Evolutionary conservation across 2,113 vertebrate species (phyloP).

Genomic region (Brachyistius frenatus): DNA sequence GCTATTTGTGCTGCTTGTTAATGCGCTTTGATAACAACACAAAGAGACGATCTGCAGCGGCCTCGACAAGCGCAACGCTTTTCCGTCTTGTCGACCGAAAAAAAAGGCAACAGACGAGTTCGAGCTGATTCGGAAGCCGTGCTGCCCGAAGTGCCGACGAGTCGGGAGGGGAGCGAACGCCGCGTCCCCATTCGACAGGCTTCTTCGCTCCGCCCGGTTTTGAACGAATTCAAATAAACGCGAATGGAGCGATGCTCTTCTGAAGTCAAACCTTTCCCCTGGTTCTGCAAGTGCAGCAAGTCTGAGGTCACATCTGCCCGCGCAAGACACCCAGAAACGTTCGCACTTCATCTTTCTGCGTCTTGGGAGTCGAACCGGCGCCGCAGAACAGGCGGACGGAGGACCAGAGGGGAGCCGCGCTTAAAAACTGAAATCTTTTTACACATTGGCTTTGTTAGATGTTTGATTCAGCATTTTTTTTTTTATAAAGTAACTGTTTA

Average conservation of each 20-base stretch:
- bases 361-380: not conserved
- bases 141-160: too few relatives aligned
- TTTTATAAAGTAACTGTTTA: too few relatives aligned
- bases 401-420: not conserved
- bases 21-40: not conserved
- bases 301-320: too few relatives aligned
- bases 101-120: not conserved
- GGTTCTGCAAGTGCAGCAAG: too few relatives aligned
- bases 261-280: too few relatives aligned
- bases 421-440: too few relatives aligned
- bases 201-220: too few relatives aligned
- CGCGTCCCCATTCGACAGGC: too few relatives aligned
- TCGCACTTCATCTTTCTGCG: not conserved
- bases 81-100: not conserved
- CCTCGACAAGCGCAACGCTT: not conserved
- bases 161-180: not conserved
- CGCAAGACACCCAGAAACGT: not conserved
- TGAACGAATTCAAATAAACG: too few relatives aligned
- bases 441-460: too few relatives aligned
- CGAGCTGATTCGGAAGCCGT: not conserved
- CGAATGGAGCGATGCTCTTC: too few relatives aligned
- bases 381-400: not conserved
- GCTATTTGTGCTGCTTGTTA: not conserved
- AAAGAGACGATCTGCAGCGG: not conserved
- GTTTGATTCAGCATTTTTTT: too few relatives aligned